Conservation (phyloP, 2,888 invertebrate species). For the Agrilus cyanescens region DNA sequence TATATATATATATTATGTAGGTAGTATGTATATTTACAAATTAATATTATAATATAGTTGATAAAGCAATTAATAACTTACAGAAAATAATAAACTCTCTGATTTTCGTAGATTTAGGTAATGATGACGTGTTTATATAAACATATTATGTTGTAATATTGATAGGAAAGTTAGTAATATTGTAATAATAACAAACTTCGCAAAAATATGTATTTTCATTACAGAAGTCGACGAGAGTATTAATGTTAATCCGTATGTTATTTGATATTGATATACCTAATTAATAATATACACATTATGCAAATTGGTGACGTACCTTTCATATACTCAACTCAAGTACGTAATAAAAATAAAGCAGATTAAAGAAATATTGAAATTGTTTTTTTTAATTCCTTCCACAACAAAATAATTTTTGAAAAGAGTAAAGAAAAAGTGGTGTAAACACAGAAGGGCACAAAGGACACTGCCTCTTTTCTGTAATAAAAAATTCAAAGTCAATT, state of each 20-base stretch:
- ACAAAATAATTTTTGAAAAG: neutral
- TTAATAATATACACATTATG: conserved; percentile 16
- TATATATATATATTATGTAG: neutral
- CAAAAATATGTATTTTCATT: conserved; percentile 31
- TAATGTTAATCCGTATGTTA: conserved; percentile 25
- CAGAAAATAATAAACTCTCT: conserved; percentile 24
- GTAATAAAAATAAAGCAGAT: conserved; percentile 18
- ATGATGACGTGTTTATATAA: conserved; percentile 6
- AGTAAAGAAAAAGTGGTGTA: no score
- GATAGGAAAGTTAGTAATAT: conserved; percentile 7
- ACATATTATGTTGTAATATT: conserved; percentile 3
- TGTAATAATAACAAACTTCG: conserved; percentile 17
- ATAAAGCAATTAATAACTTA: neutral
- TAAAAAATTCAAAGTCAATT: no score
- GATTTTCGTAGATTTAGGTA: conserved; percentile 16
- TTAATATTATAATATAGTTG: no score
- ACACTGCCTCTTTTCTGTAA: no score
- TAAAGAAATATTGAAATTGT: conserved; percentile 23
- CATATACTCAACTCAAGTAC: conserved; percentile 12
- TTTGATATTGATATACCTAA: conserved; percentile 18
- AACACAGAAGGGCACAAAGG: no score
- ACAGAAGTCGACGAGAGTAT: conserved; percentile 24
- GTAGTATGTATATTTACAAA: conserved; percentile 2
- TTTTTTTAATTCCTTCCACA: conserved; percentile 23
- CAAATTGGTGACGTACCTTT: conserved; percentile 16